These are phyloP conservation scores for Lota lota DNA, from an alignment of 2,113 vertebrate species.

Conservation along the genomic window DNA sequence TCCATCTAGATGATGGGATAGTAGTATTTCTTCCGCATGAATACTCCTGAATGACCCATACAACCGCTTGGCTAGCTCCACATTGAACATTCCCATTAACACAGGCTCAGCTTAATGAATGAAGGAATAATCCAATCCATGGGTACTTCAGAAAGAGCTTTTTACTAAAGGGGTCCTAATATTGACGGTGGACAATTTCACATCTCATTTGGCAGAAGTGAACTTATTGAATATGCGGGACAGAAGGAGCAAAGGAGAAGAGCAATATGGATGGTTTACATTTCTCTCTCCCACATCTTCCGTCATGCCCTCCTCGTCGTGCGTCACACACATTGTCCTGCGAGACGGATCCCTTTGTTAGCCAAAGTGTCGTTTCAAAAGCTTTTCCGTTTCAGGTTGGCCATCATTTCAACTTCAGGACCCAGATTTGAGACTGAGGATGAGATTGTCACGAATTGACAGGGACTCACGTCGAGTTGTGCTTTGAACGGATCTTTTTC, in stretches of 20 bases:
- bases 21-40: slow-evolving; percentile 47
- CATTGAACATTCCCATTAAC: slow-evolving; percentile 70
- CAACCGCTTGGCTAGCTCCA: slow-evolving; percentile 42
- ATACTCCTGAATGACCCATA: slow-evolving; percentile 48
- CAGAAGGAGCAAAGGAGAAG: slow-evolving; percentile 43
- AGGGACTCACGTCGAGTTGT: too few relatives aligned
- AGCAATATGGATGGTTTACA: slow-evolving; percentile 50
- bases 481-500: too few relatives aligned
- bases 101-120: slow-evolving; percentile 51
- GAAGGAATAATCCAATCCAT: slow-evolving; percentile 66
- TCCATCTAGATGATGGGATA: slow-evolving; percentile 41
- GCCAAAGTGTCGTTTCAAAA: not conserved
- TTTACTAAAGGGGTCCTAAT: slow-evolving; percentile 49
- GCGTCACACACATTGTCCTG: slow-evolving; percentile 38
- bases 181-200: slow-evolving; percentile 69
- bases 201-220: slow-evolving; percentile 65
- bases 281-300: slow-evolving; percentile 43
- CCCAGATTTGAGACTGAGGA: too few relatives aligned
- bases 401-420: too few relatives aligned
- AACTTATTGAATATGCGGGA: slow-evolving; percentile 65
- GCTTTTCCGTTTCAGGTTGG: too few relatives aligned
- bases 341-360: slow-evolving; percentile 48
- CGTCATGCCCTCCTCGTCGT: slow-evolving; percentile 30
- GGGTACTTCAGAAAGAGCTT: slow-evolving; percentile 56
- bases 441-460: too few relatives aligned